Conservation (phyloP, 2,797 vertebrate species). For the Miichthys miiuy region DNA sequence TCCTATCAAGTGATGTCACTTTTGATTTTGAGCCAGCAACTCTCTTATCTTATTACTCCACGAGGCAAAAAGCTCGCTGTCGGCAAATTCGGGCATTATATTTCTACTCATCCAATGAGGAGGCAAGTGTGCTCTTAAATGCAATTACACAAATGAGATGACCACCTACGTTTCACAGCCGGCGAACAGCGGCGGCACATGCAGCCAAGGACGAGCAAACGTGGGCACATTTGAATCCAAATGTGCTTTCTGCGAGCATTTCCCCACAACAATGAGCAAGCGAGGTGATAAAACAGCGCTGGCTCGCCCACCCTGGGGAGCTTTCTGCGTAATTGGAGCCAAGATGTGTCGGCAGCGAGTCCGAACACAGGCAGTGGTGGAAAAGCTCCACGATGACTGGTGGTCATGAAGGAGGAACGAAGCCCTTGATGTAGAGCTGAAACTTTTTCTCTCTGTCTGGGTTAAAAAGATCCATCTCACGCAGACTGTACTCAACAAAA, state of each 20-base stretch:
- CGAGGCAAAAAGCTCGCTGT: constrained; percentile 48
- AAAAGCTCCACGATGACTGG: constrained; percentile 26
- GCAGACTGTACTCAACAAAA: background rate
- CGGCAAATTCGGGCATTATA: constrained; percentile 60
- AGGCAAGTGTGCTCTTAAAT: constrained; percentile 68
- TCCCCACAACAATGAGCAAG: constrained; percentile 41
- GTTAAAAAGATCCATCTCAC: constrained; percentile 1
- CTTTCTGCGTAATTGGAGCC: constrained; percentile 44
- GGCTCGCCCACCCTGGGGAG: constrained; percentile 29
- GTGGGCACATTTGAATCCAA: constrained; percentile 53
- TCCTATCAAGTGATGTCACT: constrained; percentile 68
- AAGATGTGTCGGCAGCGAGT: constrained; percentile 26
- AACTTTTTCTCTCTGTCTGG: background rate
- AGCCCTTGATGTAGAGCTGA: background rate
- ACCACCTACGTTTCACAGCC: constrained; percentile 31
- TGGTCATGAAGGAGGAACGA: background rate
- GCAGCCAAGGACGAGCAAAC: constrained; percentile 56
- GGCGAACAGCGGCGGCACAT: background rate
- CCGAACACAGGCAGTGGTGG: constrained; percentile 10
- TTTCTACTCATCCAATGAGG: constrained; percentile 45
- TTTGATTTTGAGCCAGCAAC: constrained; percentile 72
- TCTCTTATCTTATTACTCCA: constrained; percentile 77
- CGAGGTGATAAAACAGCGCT: constrained; percentile 53
- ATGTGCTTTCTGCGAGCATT: constrained; percentile 44
- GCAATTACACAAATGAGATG: constrained; percentile 77